These are phyloP conservation scores for Chrysolina americana DNA, from an alignment of 2,888 invertebrate species.

Conservation along the genomic window DNA sequence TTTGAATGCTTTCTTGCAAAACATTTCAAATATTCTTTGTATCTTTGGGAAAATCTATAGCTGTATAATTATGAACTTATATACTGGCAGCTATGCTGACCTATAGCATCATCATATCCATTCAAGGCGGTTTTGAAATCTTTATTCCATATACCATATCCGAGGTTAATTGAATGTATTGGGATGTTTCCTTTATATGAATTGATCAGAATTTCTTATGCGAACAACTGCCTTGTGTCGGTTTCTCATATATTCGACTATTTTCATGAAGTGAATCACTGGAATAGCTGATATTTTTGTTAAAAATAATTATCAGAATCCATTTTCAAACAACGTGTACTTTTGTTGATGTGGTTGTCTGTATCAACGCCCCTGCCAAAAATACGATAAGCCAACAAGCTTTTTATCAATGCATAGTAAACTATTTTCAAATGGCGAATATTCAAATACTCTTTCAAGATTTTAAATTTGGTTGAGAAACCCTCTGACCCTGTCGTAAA, in stretches of 20 bases:
- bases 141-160: not conserved
- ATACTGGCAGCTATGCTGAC: slow-evolving; percentile 6
- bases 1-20: not conserved
- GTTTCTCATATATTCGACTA: slow-evolving; percentile 11
- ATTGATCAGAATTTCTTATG: not conserved
- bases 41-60: slow-evolving; percentile 13
- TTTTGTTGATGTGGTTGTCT: not conserved
- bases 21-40: not conserved
- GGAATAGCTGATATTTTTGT: not conserved
- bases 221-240: not conserved
- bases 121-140: slow-evolving; percentile 4
- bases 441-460: not conserved
- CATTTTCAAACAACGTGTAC: slow-evolving; percentile 7
- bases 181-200: not conserved
- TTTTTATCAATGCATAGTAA: not conserved
- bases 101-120: slow-evolving; percentile 11
- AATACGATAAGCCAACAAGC: not conserved
- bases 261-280: too few relatives aligned
- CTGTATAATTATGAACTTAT: slow-evolving; percentile 13
- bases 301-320: not conserved
- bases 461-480: not conserved
- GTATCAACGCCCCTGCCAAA: not conserved
- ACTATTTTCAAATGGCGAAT: not conserved
- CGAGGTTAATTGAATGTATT: not conserved
- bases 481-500: not conserved